Evolutionary conservation across 2,797 vertebrate species (phyloP).

Genomic region (Phaenicophaeus curvirostris): DNA sequence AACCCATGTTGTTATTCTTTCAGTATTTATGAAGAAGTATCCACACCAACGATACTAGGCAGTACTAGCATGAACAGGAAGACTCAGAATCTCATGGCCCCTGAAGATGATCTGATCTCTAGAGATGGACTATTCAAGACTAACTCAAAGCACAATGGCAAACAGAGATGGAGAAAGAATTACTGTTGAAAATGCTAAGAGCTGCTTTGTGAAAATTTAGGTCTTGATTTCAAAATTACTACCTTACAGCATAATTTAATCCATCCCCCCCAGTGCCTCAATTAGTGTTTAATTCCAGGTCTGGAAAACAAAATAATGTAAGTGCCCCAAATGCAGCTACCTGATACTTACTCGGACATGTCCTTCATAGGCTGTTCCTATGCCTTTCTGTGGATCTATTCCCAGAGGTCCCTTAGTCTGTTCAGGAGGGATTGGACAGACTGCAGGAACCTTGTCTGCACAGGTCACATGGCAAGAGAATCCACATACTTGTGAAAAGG

Average conservation of each 20-base stretch:
- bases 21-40: neutral
- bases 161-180: neutral
- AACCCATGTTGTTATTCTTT: neutral
- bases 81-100: neutral
- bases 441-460: conserved; percentile 95
- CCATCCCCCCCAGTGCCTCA: neutral
- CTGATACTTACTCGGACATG: conserved; percentile 88
- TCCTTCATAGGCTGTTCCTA: conserved; percentile 95
- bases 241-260: neutral
- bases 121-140: neutral
- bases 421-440: conserved; percentile 94
- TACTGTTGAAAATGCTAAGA: neutral
- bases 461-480: conserved; percentile 99
- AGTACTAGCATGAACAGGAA: neutral
- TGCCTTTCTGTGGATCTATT: conserved; percentile 95
- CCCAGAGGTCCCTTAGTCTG: conserved; percentile 96
- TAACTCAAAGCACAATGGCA: neutral
- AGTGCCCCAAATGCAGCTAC: neutral
- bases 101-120: neutral
- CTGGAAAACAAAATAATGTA: neutral
- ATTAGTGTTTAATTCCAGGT: neutral
- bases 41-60: neutral
- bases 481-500: conserved; percentile 85
- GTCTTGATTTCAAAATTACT: neutral
- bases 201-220: neutral